phyloP scores from a whole-genome alignment of 1,140 invertebrate genomes.

The Lycorma delicatula region DNA sequence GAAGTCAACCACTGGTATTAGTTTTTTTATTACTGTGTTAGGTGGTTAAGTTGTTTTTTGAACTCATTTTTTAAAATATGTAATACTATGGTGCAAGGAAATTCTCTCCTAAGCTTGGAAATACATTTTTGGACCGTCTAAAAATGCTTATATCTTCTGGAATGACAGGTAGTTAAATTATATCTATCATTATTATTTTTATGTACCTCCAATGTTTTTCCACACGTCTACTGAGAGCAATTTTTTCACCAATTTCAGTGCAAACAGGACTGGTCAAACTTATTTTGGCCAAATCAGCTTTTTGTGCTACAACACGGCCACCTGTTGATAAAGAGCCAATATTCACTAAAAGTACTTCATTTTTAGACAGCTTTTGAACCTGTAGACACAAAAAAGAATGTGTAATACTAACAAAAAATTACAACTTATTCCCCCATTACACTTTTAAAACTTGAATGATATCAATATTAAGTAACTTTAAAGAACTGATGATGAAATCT shows the following conservation, averaged over 20 bases:
- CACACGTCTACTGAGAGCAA: constrained; percentile 92
- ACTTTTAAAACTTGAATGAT: no score
- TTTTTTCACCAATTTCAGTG: constrained; percentile 97
- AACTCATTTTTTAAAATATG: not conserved
- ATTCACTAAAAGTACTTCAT: constrained; percentile 93
- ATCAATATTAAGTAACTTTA: no score
- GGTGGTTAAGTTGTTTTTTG: not conserved
- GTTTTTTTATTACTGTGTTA: not conserved
- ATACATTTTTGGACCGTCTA: not conserved
- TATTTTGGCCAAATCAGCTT: constrained; percentile 96
- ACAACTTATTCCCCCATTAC: no score
- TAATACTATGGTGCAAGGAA: not conserved
- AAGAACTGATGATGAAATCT: no score
- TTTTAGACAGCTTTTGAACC: constrained; percentile 80
- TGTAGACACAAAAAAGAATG: constrained; percentile 32
- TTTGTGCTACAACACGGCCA: constrained; percentile 90
- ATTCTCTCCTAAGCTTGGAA: no score
- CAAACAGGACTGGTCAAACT: constrained; percentile 95
- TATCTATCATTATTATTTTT: not conserved
- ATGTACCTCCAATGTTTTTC: constrained; percentile 97
- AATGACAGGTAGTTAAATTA: not conserved
- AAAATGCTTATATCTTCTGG: not conserved
- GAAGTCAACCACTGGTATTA: no score
- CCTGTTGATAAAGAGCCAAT: constrained; percentile 98
- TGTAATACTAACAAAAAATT: no score